phyloP scores from a whole-genome alignment of 2,797 vertebrate genomes.

The Emydoidea blandingii region DNA sequence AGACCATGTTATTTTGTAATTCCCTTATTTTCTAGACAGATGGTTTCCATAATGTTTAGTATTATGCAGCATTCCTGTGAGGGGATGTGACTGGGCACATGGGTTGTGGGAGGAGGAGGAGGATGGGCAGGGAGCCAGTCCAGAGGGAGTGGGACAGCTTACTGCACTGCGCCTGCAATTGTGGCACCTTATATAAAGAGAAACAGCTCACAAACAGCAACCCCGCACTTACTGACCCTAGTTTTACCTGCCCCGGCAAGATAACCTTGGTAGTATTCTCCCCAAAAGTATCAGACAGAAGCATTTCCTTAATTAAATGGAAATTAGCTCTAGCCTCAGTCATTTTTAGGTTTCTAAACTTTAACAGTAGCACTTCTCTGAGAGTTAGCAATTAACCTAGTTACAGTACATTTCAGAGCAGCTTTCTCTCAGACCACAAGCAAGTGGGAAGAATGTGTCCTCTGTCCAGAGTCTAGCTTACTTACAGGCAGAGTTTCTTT shows the following conservation, averaged over 20 bases:
- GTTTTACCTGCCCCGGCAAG: background rate
- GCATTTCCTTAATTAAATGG: background rate
- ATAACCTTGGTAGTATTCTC: background rate
- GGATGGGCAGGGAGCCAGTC: slow-evolving; percentile 41
- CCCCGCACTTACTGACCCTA: background rate
- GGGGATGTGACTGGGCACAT: slow-evolving; percentile 66
- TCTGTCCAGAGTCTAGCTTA: background rate
- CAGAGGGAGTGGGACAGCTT: slow-evolving; percentile 35
- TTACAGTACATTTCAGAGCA: background rate
- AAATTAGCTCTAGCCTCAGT: background rate
- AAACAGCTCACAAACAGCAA: background rate
- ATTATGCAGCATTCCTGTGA: slow-evolving; percentile 35
- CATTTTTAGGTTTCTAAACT: background rate
- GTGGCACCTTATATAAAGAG: background rate
- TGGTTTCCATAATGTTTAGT: slow-evolving; percentile 52
- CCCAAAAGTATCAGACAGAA: background rate
- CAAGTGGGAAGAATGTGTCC: background rate
- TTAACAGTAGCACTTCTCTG: background rate
- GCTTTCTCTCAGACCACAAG: background rate
- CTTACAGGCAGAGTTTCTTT: background rate
- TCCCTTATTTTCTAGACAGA: slow-evolving; percentile 59
- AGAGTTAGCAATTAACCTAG: background rate
- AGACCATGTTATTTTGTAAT: slow-evolving; percentile 46
- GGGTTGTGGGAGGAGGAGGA: slow-evolving; percentile 71
- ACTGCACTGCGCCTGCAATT: background rate